phyloP scores from a whole-genome alignment of 1,140 invertebrate species.

The Pseudomyrmex pallidus region DNA sequence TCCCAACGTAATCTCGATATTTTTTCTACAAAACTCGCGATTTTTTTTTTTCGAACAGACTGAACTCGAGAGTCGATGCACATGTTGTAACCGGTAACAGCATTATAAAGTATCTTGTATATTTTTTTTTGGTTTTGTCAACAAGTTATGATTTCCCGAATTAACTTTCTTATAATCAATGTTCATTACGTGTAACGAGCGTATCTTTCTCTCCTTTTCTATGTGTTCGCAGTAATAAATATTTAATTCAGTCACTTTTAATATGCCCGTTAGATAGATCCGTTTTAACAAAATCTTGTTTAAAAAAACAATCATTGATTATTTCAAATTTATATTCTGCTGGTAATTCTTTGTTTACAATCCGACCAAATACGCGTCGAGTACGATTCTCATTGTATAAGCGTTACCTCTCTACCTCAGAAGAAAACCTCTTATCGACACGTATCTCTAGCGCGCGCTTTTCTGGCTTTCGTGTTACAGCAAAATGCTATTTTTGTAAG shows the following conservation, averaged over 20 bases:
- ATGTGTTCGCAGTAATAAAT: background rate
- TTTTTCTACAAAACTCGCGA: slow-evolving; percentile 49
- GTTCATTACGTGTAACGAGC: background rate
- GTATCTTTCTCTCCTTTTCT: background rate
- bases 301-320: too few relatives aligned
- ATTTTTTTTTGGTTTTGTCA: slow-evolving; percentile 27
- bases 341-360: background rate
- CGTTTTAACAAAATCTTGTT: too few relatives aligned
- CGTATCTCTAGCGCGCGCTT: background rate
- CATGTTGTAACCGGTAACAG: background rate
- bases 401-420: background rate
- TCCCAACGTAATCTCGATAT: slow-evolving; percentile 51
- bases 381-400: background rate
- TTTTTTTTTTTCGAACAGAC: slow-evolving; percentile 11
- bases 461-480: background rate
- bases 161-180: background rate
- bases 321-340: background rate
- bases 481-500: slow-evolving; percentile 13
- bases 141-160: background rate
- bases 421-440: background rate
- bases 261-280: background rate
- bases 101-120: slow-evolving; percentile 28
- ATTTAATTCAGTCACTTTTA: background rate
- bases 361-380: background rate
- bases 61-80: background rate